Evolutionary conservation across 2,797 vertebrate species (phyloP).

Genomic region (Aotus griseimembra): DNA sequence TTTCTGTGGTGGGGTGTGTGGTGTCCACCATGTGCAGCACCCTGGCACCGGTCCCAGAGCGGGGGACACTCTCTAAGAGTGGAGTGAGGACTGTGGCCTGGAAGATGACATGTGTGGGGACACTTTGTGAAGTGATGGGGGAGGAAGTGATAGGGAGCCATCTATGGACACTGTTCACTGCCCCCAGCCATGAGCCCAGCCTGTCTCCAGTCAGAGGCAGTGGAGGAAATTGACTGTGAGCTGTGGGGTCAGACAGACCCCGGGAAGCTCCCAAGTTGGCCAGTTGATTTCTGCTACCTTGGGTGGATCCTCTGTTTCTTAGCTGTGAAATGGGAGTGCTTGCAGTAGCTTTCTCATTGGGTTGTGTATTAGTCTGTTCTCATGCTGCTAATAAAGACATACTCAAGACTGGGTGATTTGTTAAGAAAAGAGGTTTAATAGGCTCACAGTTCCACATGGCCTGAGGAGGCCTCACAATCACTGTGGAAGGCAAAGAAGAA

Average conservation of each 20-base stretch:
- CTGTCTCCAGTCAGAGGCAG: not conserved
- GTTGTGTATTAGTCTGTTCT: not conserved
- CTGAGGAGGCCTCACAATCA: too few relatives aligned
- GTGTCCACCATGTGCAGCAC: not conserved
- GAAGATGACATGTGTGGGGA: not conserved
- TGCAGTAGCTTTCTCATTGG: not conserved
- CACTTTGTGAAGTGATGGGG: too few relatives aligned
- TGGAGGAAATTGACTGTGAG: not conserved
- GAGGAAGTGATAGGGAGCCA: not conserved
- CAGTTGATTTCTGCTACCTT: not conserved
- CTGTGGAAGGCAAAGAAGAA: too few relatives aligned
- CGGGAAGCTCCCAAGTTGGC: not conserved
- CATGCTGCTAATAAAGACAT: too few relatives aligned
- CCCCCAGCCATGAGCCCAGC: not conserved
- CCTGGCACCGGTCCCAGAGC: fast-evolving
- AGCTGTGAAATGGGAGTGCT: not conserved
- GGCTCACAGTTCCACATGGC: too few relatives aligned
- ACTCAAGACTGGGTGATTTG: too few relatives aligned
- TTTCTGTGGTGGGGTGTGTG: not conserved
- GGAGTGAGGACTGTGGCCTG: not conserved
- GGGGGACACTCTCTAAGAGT: not conserved
- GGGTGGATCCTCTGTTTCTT: not conserved
- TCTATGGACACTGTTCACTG: not conserved
- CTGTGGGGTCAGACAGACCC: not conserved
- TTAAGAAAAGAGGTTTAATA: too few relatives aligned